phyloP scores from a whole-genome alignment of 2,888 invertebrate genomes.

The Axea sp. region DNA sequence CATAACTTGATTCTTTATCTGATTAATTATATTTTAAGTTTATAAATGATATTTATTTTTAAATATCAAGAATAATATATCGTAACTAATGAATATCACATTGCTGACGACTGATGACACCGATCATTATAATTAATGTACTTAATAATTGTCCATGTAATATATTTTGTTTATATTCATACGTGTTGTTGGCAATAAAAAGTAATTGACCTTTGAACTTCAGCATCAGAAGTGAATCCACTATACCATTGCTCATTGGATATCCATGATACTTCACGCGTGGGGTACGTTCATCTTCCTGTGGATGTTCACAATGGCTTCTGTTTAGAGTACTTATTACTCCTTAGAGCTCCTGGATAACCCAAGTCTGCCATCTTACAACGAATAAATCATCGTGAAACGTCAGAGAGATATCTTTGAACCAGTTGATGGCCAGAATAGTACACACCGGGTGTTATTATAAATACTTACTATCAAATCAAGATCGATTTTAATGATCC shows the following conservation, averaged over 20 bases:
- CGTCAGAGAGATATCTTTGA: constrained; percentile 78
- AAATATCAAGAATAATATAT: constrained; percentile 40
- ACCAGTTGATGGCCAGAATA: constrained; percentile 73
- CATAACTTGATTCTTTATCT: constrained; percentile 1
- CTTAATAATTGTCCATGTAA: constrained; percentile 71
- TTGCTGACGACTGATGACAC: constrained; percentile 49
- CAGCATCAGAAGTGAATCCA: constrained; percentile 61
- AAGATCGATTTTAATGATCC: constrained; percentile 50
- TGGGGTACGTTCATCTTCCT: constrained; percentile 76
- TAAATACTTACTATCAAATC: constrained; percentile 53
- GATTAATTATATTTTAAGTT: constrained; percentile 45
- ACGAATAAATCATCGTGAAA: constrained; percentile 78
- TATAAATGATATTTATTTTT: constrained; percentile 51
- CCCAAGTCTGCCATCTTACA: constrained; percentile 77
- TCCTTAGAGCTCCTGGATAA: constrained; percentile 67
- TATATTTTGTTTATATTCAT: constrained; percentile 68
- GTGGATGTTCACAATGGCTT: constrained; percentile 78
- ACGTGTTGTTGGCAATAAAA: constrained; percentile 64
- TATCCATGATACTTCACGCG: constrained; percentile 61
- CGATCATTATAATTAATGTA: constrained; percentile 67
- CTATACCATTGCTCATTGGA: constrained; percentile 57
- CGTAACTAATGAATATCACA: constrained; percentile 47
- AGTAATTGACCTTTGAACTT: constrained; percentile 61
- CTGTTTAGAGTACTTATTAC: constrained; percentile 77
- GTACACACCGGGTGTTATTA: constrained; percentile 70